Evolutionary conservation across 1,140 invertebrate species (phyloP).

Genomic region (Eueides isabella): DNA sequence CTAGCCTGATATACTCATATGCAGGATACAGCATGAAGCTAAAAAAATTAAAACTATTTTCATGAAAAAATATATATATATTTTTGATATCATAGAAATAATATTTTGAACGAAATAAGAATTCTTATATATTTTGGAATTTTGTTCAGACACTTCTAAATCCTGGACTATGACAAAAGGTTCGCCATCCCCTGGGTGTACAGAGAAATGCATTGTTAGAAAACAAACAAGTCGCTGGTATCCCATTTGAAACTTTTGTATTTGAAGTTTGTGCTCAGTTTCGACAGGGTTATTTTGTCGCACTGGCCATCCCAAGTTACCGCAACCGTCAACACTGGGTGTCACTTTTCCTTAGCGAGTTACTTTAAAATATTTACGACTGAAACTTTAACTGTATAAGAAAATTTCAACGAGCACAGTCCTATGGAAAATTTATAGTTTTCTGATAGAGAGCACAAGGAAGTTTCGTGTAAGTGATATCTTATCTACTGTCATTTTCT

Average conservation of each 20-base stretch:
- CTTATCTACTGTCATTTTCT: constrained; percentile 62
- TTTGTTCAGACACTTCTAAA: constrained; percentile 44
- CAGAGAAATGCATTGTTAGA: constrained; percentile 56
- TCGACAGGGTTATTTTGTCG: constrained; percentile 68
- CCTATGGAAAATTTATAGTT: constrained; percentile 68
- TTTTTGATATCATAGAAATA: no score
- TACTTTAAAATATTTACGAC: constrained; percentile 79
- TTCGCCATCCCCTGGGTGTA: constrained; percentile 47
- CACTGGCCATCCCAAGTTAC: constrained; percentile 66
- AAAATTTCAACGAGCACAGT: constrained; percentile 62
- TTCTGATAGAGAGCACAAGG: constrained; percentile 51
- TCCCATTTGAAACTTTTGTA: constrained; percentile 65
- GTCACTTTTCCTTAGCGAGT: constrained; percentile 70
- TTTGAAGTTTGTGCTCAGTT: constrained; percentile 62
- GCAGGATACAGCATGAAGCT: no score
- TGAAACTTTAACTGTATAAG: constrained; percentile 58
- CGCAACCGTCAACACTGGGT: constrained; percentile 66
- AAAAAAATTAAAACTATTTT: no score
- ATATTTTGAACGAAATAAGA: neutral
- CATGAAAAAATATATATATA: neutral
- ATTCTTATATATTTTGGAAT: constrained; percentile 1
- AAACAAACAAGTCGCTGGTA: constrained; percentile 57
- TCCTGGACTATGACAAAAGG: constrained; percentile 53
- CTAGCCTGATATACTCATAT: no score
- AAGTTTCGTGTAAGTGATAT: constrained; percentile 64